Percentiles rank a stretch among this genome's conserved stretches.
These are phyloP conservation scores for Metopia argyrocephala DNA, from an alignment of 2,888 invertebrate species.

Conservation along the genomic window DNA sequence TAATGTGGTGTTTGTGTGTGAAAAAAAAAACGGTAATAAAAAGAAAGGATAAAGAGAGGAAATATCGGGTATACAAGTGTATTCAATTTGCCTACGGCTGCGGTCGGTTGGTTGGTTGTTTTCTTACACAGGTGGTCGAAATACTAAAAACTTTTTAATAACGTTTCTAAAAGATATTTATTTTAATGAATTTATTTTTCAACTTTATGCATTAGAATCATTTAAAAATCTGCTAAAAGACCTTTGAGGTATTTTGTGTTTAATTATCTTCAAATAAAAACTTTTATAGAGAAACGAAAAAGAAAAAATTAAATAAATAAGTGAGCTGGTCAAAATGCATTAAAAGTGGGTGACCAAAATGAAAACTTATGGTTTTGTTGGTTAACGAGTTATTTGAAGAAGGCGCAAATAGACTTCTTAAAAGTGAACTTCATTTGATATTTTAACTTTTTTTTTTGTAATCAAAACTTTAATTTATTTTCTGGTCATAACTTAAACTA, in stretches of 20 bases:
- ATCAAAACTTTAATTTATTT: too few relatives aligned
- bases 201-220: conserved; percentile 22
- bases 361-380: too few relatives aligned
- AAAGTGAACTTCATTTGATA: too few relatives aligned
- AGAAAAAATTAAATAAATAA: too few relatives aligned
- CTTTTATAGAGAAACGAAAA: not conserved
- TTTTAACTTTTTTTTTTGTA: too few relatives aligned
- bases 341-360: too few relatives aligned
- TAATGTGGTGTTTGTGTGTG: conserved; percentile 3
- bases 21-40: too few relatives aligned
- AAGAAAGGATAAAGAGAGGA: too few relatives aligned
- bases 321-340: too few relatives aligned
- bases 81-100: conserved; percentile 24
- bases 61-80: not conserved
- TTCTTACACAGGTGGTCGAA: conserved; percentile 4
- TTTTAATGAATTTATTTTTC: conserved; percentile 34
- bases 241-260: conserved; percentile 2
- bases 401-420: too few relatives aligned
- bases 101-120: not conserved
- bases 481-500: too few relatives aligned
- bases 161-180: conserved; percentile 14
- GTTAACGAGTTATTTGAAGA: too few relatives aligned
- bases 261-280: conserved; percentile 4
- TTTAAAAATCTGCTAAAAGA: conserved; percentile 5
- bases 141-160: conserved; percentile 31